These are phyloP conservation scores for Maconellicoccus hirsutus DNA, from an alignment of 1,140 invertebrate species.

Conservation along the genomic window DNA sequence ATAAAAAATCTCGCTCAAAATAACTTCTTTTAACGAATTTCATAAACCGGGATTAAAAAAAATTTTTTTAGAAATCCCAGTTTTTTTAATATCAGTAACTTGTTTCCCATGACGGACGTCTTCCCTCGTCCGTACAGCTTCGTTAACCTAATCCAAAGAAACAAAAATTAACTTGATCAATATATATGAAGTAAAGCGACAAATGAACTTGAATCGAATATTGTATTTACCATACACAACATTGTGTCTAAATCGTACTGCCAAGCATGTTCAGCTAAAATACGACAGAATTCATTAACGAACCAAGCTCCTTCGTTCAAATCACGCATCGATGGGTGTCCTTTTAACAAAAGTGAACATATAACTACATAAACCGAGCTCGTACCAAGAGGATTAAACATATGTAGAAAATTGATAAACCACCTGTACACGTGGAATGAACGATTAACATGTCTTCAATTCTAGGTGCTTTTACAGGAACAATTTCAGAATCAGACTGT, in stretches of 20 bases:
- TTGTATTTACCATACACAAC: conserved; percentile 23
- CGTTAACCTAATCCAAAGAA: conserved; percentile 21
- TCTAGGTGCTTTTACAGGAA: background rate
- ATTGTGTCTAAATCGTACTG: conserved; percentile 22
- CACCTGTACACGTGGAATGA: background rate
- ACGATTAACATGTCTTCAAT: background rate
- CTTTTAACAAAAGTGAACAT: conserved; percentile 13
- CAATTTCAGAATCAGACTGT: background rate
- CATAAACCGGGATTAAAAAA: conserved; percentile 26
- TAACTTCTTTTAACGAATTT: no score
- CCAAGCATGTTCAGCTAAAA: conserved; percentile 24
- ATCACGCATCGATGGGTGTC: conserved; percentile 21
- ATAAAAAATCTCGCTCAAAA: no score
- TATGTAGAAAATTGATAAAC: no score
- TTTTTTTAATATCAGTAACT: conserved; percentile 11
- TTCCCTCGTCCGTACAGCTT: background rate
- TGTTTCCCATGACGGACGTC: conserved; percentile 12
- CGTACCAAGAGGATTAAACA: no score
- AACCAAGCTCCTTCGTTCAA: conserved; percentile 23
- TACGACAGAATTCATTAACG: conserved; percentile 22
- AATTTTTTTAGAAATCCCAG: conserved; percentile 24
- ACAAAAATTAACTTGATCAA: background rate
- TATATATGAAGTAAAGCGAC: background rate
- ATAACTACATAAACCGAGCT: no score
- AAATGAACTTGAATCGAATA: background rate